A percentile compares a stretch with the other conserved stretches of the same genome.
These are phyloP conservation scores for Fringilla coelebs DNA, from an alignment of 2,797 vertebrate species.

Conservation along the genomic window DNA sequence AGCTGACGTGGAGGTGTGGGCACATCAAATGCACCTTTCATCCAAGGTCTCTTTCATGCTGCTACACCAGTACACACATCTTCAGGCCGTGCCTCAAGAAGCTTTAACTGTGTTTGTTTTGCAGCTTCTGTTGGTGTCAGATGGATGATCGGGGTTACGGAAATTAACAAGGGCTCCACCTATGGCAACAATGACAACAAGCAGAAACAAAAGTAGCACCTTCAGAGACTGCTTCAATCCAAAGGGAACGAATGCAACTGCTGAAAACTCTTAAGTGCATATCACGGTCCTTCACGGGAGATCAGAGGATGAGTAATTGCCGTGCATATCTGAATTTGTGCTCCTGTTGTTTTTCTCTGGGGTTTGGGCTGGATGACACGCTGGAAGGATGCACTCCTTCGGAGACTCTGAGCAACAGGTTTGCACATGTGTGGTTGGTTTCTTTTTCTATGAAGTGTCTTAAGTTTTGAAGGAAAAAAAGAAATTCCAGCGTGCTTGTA, in stretches of 20 bases:
- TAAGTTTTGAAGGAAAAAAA: background rate
- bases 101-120: background rate
- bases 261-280: slow-evolving; percentile 32
- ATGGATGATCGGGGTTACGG: slow-evolving; percentile 97
- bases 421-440: slow-evolving; percentile 17
- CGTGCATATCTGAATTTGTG: background rate
- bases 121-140: slow-evolving; percentile 87
- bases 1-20: background rate
- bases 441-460: slow-evolving; percentile 10
- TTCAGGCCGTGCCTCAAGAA: background rate
- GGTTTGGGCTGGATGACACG: background rate
- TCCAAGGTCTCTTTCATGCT: background rate
- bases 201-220: slow-evolving; percentile 75
- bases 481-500: background rate
- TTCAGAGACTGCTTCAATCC: slow-evolving; percentile 23
- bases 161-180: slow-evolving; percentile 88
- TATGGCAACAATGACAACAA: slow-evolving; percentile 85
- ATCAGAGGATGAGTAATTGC: background rate
- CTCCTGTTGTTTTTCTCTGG: slow-evolving; percentile 16
- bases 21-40: background rate
- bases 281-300: slow-evolving; percentile 22
- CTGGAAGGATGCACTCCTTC: background rate
- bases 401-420: background rate
- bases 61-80: too few species aligned
- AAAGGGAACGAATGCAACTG: slow-evolving; percentile 58